phyloP scores from a whole-genome alignment of 2,113 vertebrate species.

The Phalacrocorax aristotelis region DNA sequence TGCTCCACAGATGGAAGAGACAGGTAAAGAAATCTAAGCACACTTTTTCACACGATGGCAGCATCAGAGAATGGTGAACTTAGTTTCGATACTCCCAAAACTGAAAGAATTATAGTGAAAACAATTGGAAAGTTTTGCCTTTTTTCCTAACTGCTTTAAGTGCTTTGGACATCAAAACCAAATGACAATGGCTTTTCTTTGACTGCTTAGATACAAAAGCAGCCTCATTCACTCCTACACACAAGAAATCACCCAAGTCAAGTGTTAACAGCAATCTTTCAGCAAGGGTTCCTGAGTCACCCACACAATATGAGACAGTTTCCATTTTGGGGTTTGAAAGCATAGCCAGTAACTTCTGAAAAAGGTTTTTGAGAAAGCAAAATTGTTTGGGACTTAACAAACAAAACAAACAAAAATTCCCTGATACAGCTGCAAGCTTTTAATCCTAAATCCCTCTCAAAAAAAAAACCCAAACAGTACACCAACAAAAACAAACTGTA shows the following conservation, averaged over 20 bases:
- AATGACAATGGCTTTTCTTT: rapidly evolving
- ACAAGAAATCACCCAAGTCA: background rate
- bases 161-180: background rate
- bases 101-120: background rate
- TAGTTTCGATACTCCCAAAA: background rate
- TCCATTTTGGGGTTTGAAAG: background rate
- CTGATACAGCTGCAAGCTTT: background rate
- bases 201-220: background rate
- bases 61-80: background rate
- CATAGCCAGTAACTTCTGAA: background rate
- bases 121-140: background rate
- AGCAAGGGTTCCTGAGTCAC: background rate
- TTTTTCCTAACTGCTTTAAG: background rate
- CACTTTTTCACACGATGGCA: rapidly evolving
- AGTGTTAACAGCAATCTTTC: background rate
- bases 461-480: too few species aligned
- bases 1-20: background rate
- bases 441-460: background rate
- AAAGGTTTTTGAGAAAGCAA: background rate
- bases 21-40: background rate
- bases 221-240: background rate
- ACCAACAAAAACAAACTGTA: background rate
- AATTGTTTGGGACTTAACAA: background rate
- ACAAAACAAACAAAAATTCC: too few species aligned
- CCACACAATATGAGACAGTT: background rate